phyloP scores from a whole-genome alignment of 2,113 vertebrate species.

The Lagopus muta region DNA sequence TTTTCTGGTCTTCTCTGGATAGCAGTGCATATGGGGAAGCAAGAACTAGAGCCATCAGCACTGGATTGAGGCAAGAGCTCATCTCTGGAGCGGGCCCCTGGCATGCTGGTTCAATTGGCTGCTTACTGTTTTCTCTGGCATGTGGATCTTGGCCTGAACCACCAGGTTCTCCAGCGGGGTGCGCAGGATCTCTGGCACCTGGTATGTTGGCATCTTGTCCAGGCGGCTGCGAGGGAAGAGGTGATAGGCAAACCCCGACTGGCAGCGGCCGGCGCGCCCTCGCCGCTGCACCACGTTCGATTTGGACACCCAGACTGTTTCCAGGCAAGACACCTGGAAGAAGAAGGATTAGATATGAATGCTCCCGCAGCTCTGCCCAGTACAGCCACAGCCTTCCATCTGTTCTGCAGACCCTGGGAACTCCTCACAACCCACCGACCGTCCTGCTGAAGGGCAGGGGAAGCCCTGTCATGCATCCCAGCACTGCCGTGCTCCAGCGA shows the following conservation, averaged over 20 bases:
- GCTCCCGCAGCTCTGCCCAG: accelerated
- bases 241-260: constrained; percentile 93
- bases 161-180: constrained; percentile 95
- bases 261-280: constrained; percentile 93
- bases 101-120: neutral
- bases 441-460: accelerated
- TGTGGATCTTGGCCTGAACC: constrained; percentile 95
- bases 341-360: accelerated
- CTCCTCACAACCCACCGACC: accelerated
- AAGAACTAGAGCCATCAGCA: accelerated
- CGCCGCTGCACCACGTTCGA: constrained; percentile 94
- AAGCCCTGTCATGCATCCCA: neutral
- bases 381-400: neutral
- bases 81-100: accelerated
- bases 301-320: constrained; percentile 94
- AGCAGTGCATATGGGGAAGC: neutral
- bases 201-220: constrained; percentile 87
- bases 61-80: accelerated
- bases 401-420: too few species aligned
- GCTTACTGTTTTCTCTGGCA: constrained; percentile 88
- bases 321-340: constrained; percentile 91
- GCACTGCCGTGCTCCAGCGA: accelerated
- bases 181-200: constrained; percentile 94
- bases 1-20: neutral
- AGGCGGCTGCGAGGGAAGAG: constrained; percentile 88